Base-by-base conservation (phyloP, 2,113 vertebrate genomes). In the Astatoreochromis straeleni region DNA sequence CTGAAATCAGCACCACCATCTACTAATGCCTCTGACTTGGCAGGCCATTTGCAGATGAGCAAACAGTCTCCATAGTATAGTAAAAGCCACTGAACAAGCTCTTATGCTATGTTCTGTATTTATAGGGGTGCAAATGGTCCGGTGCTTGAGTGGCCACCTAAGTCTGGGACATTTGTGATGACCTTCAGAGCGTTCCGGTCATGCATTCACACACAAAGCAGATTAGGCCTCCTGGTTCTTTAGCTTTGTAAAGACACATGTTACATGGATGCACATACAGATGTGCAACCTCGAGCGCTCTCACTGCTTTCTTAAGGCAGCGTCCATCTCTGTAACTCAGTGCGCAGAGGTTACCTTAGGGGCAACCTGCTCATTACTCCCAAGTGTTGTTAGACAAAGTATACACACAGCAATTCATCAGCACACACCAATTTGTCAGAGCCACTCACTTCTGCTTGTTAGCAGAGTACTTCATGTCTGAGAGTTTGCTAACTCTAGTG, bases 281-380 rank as follows among this genome's bases (percentile, higher is more conserved):
- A 73, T 24, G 45, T 33, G 21, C 8, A 29, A 31, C 26, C 58
- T 57, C 12, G 13, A 16, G 54, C 78, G 31, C 63, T 45, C 33
- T 33, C 26, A 57, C 35, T 49, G 57, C 45, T 31, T 68, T 68
- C 79, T 63, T 14, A 19, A 85, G 54, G 86, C 55, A 33, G 79
- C 86, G 92, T 95, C 90, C 91, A 91, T 95, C 93, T 95, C 89
- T 87, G 82, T 89, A 89, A 85, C 89, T 93, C 91, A 86, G 84
- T 89, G 38, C 54, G 51, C 82, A 81, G 91, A 92, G 94, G 93
- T 96, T 94, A 93, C 84, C 55, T 91, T 90, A 88, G 91, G 94
- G 91, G 88, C 93, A 96, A 92, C 93, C 90, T 89, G 91, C 94
- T 96, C 95, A 95, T 97, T 96, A 96, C 94, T 95, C 92, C 86